phyloP scores from a whole-genome alignment of 2,113 vertebrate genomes.

The Electrona antarctica region DNA sequence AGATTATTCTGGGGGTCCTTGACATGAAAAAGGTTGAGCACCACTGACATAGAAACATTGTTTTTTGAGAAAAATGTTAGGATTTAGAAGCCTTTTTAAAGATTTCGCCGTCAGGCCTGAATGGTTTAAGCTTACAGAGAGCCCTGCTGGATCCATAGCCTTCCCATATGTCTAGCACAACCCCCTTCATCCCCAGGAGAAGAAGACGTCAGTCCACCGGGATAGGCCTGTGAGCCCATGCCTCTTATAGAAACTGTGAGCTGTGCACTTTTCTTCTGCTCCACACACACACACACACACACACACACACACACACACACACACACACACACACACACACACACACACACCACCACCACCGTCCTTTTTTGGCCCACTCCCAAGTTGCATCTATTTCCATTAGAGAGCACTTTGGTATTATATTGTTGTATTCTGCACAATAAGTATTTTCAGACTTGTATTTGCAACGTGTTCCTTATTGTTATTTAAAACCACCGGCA shows the following conservation, averaged over 20 bases:
- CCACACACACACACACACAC: not conserved
- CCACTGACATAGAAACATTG: too few species aligned
- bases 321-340: too few species aligned
- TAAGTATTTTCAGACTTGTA: constrained; percentile 8
- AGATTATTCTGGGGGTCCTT: too few species aligned
- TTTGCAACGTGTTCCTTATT: not conserved
- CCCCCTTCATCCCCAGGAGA: constrained; percentile 50
- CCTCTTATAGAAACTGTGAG: constrained; percentile 50
- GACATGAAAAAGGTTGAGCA: too few species aligned
- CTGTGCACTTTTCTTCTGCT: constrained; percentile 37
- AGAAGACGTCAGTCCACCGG: constrained; percentile 36
- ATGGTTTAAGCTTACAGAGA: constrained; percentile 59
- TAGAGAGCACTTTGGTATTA: constrained; percentile 5
- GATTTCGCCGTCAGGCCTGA: too few species aligned
- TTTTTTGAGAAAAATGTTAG: too few species aligned
- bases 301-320: too few species aligned
- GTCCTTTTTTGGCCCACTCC: constrained; percentile 30
- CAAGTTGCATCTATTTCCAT: constrained; percentile 35
- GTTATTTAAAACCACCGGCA: not conserved
- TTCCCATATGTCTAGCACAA: constrained; percentile 65
- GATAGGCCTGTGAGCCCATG: constrained; percentile 30
- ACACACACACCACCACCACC: not conserved
- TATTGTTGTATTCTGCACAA: constrained; percentile 5
- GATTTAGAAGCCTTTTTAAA: too few species aligned
- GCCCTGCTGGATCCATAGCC: constrained; percentile 57